Percentiles rank a stretch among this genome's conserved stretches.
Evolutionary conservation across 2,113 vertebrate genomes (phyloP).

Genomic region (Mus musculus): DNA sequence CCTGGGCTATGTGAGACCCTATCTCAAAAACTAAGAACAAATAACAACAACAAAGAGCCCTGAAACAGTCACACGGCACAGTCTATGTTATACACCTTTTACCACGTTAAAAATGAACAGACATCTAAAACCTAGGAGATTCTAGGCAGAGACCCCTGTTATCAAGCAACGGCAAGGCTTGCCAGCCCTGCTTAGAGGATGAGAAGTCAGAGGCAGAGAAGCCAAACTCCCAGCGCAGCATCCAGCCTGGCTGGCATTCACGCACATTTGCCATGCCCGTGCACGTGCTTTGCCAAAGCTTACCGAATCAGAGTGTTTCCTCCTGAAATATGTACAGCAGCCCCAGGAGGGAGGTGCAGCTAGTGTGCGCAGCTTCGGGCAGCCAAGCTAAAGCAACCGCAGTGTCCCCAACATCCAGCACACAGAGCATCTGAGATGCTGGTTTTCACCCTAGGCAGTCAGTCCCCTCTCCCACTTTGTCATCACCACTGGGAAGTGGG

Average conservation of each 20-base stretch:
- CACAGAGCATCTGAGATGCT: background rate
- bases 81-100: background rate
- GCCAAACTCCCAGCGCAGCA: background rate
- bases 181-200: background rate
- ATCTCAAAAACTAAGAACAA: background rate
- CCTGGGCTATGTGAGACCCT: background rate
- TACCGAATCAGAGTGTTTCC: background rate
- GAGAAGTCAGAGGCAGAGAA: background rate
- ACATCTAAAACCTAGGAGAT: background rate
- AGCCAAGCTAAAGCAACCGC: background rate
- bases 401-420: background rate
- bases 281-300: background rate
- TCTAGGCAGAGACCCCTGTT: background rate
- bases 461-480: accelerated
- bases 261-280: background rate
- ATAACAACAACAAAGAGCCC: too few relatives aligned
- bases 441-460: background rate
- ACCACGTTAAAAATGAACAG: background rate
- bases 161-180: background rate
- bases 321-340: background rate
- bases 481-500: accelerated
- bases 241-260: accelerated
- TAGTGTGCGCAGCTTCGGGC: background rate
- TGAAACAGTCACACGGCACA: background rate
- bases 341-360: accelerated